Conservation (phyloP, 2,888 invertebrate species). For the Xanthia icteritia region DNA sequence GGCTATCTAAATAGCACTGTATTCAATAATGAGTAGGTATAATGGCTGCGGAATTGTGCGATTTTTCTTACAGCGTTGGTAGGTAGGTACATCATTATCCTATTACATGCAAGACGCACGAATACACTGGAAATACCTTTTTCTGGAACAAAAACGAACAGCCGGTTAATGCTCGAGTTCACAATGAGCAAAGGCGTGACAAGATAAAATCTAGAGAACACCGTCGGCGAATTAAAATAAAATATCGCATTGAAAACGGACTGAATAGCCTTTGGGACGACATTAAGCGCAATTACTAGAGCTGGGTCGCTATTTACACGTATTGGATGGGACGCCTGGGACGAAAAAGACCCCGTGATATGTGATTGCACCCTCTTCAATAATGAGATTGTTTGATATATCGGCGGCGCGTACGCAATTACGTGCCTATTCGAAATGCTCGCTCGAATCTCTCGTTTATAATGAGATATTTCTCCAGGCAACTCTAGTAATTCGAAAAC, state of each 20-base stretch:
- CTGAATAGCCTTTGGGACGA: constrained; percentile 86
- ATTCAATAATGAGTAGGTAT: constrained; percentile 36
- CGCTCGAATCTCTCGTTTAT: constrained; percentile 73
- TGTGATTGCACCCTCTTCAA: constrained; percentile 74
- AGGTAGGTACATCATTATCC: constrained; percentile 72
- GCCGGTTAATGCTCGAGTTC: constrained; percentile 79
- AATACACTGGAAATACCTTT: constrained; percentile 77
- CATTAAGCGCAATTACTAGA: constrained; percentile 87
- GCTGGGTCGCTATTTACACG: constrained; percentile 78
- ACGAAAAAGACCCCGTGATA: constrained; percentile 72
- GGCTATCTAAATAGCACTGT: constrained; percentile 42
- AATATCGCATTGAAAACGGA: constrained; percentile 85
- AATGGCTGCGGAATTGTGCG: constrained; percentile 48
- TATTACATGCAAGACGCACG: constrained; percentile 77
- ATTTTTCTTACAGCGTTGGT: constrained; percentile 67
- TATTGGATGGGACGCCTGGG: constrained; percentile 69
- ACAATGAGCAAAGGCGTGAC: constrained; percentile 87
- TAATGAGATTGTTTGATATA: constrained; percentile 82
- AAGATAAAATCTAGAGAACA: constrained; percentile 87
- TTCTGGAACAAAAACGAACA: constrained; percentile 80
- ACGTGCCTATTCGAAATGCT: constrained; percentile 81
- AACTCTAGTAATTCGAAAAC: constrained; percentile 76
- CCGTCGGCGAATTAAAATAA: constrained; percentile 84
- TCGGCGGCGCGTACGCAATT: constrained; percentile 77
- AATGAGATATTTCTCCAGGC: constrained; percentile 82